Evolutionary conservation across 1,140 invertebrate species (phyloP).

Genomic region (Lepidurus arcticus): DNA sequence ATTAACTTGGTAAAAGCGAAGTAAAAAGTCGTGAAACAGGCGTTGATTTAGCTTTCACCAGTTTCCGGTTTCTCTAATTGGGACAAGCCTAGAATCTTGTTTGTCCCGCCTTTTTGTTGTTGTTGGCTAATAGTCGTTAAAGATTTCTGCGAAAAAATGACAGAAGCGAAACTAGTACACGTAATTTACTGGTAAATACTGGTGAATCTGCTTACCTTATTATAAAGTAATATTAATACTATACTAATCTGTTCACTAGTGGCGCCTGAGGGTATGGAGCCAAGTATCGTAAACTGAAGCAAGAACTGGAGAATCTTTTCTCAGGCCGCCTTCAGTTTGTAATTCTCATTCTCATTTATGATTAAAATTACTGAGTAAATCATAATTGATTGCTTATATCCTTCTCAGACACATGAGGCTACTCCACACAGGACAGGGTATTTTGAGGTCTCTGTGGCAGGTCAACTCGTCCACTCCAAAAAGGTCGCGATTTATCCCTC

Average conservation of each 20-base stretch:
- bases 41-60: no score
- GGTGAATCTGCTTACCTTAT: neutral
- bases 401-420: slow-evolving; percentile 34
- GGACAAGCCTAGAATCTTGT: no score
- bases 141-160: neutral
- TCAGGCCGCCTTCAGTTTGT: slow-evolving; percentile 17
- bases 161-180: slow-evolving; percentile 24
- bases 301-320: slow-evolving; percentile 34
- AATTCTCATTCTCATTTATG: neutral
- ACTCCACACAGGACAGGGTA: slow-evolving; percentile 34
- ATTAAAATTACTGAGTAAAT: neutral
- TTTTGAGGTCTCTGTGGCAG: slow-evolving; percentile 35
- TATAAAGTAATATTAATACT: neutral
- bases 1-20: no score
- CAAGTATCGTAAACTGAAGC: slow-evolving; percentile 36
- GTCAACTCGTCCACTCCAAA: slow-evolving; percentile 36
- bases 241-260: slow-evolving; percentile 33
- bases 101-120: neutral
- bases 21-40: no score
- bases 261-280: slow-evolving; percentile 36
- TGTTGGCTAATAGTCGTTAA: neutral
- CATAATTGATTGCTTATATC: neutral
- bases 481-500: slow-evolving; percentile 33
- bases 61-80: no score
- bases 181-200: slow-evolving; percentile 35